phyloP scores from a whole-genome alignment of 2,888 invertebrate genomes.

The Nomada ruficornis region DNA sequence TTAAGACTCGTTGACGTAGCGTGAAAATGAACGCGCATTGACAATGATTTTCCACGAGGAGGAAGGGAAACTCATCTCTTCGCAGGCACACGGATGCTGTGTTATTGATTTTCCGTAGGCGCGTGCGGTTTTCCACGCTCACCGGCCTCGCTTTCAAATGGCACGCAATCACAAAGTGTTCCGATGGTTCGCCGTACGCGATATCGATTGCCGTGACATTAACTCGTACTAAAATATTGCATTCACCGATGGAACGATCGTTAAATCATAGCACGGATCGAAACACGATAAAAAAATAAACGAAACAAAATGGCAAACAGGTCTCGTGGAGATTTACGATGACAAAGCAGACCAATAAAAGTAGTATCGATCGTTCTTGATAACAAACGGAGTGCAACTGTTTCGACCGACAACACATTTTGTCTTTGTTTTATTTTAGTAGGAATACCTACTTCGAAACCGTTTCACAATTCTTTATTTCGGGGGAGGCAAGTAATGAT shows the following conservation, averaged over 20 bases:
- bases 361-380: neutral
- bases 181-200: slow-evolving; percentile 19
- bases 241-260: slow-evolving; percentile 4
- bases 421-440: no score
- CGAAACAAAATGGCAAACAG: neutral
- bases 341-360: neutral
- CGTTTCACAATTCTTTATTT: no score
- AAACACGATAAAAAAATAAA: no score
- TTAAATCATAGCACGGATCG: neutral
- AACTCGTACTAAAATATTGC: slow-evolving; percentile 20
- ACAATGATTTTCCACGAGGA: slow-evolving; percentile 48
- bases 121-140: slow-evolving; percentile 71
- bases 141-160: slow-evolving; percentile 61
- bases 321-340: neutral
- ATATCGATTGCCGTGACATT: slow-evolving; percentile 24
- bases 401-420: no score
- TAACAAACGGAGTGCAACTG: no score
- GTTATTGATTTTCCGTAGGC: slow-evolving; percentile 74
- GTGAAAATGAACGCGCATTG: slow-evolving; percentile 13
- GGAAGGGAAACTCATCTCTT: slow-evolving; percentile 54
- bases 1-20: no score
- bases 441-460: no score
- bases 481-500: neutral
- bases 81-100: slow-evolving; percentile 64
- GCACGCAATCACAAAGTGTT: slow-evolving; percentile 55